Base-by-base conservation (phyloP, 23 tunicate genomes). In the Styela clava region DNA sequence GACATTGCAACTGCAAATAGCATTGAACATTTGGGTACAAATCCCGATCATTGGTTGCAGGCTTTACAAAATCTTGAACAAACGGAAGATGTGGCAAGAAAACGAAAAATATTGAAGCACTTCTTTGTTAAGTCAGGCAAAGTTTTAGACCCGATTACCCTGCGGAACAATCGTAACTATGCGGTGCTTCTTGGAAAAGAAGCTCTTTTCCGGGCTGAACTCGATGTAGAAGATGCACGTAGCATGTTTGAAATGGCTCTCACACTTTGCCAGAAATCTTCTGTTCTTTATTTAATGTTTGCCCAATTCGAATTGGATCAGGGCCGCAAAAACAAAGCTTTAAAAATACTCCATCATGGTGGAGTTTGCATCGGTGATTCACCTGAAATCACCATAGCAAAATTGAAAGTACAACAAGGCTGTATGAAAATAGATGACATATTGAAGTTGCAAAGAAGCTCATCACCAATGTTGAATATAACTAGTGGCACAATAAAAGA, bases 291-390 rank as follows among this genome's bases (percentile, higher is more conserved):
- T 29, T 0, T 76, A 9, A 76, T 76, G 81, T 76, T 33, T 52
- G 81, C 81, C 9, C 81, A 76, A 29, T 76, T 76, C 1, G 81
- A 76, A 29, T 29, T 76, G 33, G 52, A 76, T 44, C 63, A 44
- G 5, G 81, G 81, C n/a, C 52, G 52, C 65, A 36, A 52, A 28
- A 21, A 27, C 26, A 51, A 44, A 29, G 81, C 81, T 7, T 0
- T 76, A 7, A 36, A 44, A 20, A 52, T 76, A 0, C 64, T 76
- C 9, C 63, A 29, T 0, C 64, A 52, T 25, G 81, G 62, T 7
- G 31, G 44, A 56, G 27, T 44, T 44, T 25, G 32, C 18, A 24
- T 35, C 21, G 81, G 33, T 12, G 30, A 36, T 52, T 5, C 64
- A 19, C 27, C 65, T 52, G 65, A 52, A 29, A 44, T 76, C 32